Base-by-base conservation (phyloP, 1,140 invertebrate species). In the Thaumatotibia leucotreta region DNA sequence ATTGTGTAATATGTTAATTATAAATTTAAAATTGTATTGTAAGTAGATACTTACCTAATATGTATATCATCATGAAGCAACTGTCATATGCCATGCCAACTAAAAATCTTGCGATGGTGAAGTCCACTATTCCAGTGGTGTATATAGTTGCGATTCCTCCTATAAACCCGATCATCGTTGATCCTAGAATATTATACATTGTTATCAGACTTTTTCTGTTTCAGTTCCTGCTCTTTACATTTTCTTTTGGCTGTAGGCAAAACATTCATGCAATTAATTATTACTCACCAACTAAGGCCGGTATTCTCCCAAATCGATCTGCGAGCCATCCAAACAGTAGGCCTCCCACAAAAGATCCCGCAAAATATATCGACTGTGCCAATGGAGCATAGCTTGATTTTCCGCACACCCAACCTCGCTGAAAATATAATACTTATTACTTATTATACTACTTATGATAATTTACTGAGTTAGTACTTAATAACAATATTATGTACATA, bases 51-150 rank as follows among this genome's bases (percentile, higher is more conserved):
- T 92, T 91, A 96, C 95, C 95, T 75, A 96, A 86, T 80, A 96
- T 96, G 66, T 96, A 96, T 93, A 96, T 95, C 94, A 96, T 96
- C 68, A 95, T 95, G 82, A 96, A 96, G 72, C 94, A 94, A 75
- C 95, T 96, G 84, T 96, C 95, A 80, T 95, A 96, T 1, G 95
- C 93, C 79, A 95, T 94, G 8, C 94, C 95, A 1, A 95, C 94
- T 5, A 94, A 91, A 58, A 95, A 91, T 17, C 95, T 83, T 66
- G 93, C 92, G 33, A 93, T 74, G 0, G 91, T 80, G 92, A 94
- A 95, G 39, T 93, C 92, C 76, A 89, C 84, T 67, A 94, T 92
- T 52, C 92, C 92, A 8, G 87, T 91, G 0, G 94, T 93, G 80
- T 94, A 94, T 1, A 94, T 92, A 0, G 93, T 95, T 1, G 92